Conservation (phyloP, 2,797 vertebrate genomes). For the Nannoperca obscura region DNA sequence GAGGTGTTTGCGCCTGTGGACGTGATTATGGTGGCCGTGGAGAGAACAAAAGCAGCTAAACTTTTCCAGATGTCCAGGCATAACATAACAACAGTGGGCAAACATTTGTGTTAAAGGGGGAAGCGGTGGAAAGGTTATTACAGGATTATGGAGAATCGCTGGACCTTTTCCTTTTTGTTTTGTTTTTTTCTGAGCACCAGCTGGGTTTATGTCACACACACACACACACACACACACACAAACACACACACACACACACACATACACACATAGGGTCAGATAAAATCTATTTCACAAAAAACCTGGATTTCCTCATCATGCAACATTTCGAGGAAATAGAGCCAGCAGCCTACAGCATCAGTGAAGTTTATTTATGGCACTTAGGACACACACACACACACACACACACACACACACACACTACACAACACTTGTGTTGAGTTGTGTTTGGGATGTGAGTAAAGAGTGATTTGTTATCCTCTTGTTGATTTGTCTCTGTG, state of each 20-base stretch:
- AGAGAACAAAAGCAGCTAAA: slow-evolving; percentile 78
- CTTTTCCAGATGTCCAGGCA: slow-evolving; percentile 85
- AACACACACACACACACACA: slow-evolving; percentile 27
- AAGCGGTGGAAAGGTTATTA: slow-evolving; percentile 74
- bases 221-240: slow-evolving; percentile 19
- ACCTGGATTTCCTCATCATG: slow-evolving; percentile 74
- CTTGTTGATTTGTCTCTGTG: slow-evolving; percentile 28
- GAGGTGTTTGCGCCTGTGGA: slow-evolving; percentile 76
- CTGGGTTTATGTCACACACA: slow-evolving; percentile 62
- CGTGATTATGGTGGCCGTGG: slow-evolving; percentile 69
- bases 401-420: slow-evolving; percentile 17
- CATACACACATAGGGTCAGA: slow-evolving; percentile 54
- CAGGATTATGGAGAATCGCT: slow-evolving; percentile 76
- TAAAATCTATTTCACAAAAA: slow-evolving; percentile 71
- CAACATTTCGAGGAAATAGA: slow-evolving; percentile 50
- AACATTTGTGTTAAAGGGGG: slow-evolving; percentile 64
- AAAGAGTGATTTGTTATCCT: slow-evolving; percentile 38
- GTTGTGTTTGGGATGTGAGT: slow-evolving; percentile 27
- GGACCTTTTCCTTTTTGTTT: slow-evolving; percentile 37
- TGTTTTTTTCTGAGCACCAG: slow-evolving; percentile 52
- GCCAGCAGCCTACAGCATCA: slow-evolving; percentile 46
- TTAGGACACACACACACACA: slow-evolving; percentile 27
- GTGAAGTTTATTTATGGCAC: slow-evolving; percentile 34
- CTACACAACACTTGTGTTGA: not conserved
- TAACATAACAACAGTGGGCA: slow-evolving; percentile 74